Base-by-base conservation (phyloP, 64 coral and sea anemone species). In the Acropora tenuis region DNA sequence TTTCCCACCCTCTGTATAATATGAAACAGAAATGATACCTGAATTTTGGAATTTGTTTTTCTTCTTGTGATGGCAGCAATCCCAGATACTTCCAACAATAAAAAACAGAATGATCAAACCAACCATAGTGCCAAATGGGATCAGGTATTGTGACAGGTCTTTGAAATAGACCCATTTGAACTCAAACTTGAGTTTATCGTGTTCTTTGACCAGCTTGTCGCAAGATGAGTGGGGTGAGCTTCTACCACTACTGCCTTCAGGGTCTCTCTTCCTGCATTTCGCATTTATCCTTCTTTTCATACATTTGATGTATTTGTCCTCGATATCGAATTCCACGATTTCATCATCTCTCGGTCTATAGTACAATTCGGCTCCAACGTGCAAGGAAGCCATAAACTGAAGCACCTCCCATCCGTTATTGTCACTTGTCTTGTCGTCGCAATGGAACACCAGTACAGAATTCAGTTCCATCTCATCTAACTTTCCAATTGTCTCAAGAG, bases 81-180 rank as follows among this genome's bases (percentile, higher is more conserved):
- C 79, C 79, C 79, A 82, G 79, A 82, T 63, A 0, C 53, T 57
- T 0, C 79, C 79, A 44, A 43, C 58, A 45, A 63, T 16, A 19
- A 17, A 61, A 8, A 12, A n/a, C 3, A 82, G 11, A 2, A 82
- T 16, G 1, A 82, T 44, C 30, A 53, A 1, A 43, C 79, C 79
- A 82, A 82, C 8, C 57, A 82, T 50, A 43, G 53, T 53, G 13
- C 57, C 10, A 40, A 82, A 63, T 42, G 79, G 79, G 11, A 82
- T 82, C 0, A 82, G 55, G 41, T 82, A 82, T 12, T 82, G 79
- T 3, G 19, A 6, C 41, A 44, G 11, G 57, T 63, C 9, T 82
- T 60, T 63, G 41, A 82, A 82, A 15, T 82, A 82, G 15, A 61
- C 53, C 79, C 79, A 82, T 44, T 82, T 43, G 55, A 82, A 82